Evolutionary conservation across 2,113 vertebrate genomes (phyloP), one percentile per base, ranked within the genome.

Genomic region (Anoplopoma fimbria): DNA sequence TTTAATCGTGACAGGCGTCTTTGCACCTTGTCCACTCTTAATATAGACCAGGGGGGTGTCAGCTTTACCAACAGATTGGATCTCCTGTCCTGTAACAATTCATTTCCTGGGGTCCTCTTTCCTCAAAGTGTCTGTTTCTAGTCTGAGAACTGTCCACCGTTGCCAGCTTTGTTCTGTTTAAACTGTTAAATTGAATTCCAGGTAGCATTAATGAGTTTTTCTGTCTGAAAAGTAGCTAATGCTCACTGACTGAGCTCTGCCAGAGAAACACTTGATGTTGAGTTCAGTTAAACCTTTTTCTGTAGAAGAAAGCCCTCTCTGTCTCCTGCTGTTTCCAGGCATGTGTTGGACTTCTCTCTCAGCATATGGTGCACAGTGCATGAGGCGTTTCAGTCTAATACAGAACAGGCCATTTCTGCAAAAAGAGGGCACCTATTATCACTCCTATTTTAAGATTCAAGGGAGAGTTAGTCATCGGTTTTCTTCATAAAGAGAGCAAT

Each of bases 131-230:
- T 61, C 34, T 38, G 33, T 69, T 62, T 77, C 3, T 67, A 74
- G 2, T 67, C 61, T 31, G 47, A 65, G 71, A 69, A 49, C 65
- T 80, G 72, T 72, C 40, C 58, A 45, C 15, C 15, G 13, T 2
- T 7, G 10, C 19, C 36, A 9, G 14, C 53, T 75, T 84, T 81
- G 71, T 75, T 87, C 47, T 62, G 51, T 34, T 17, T 1, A 53
- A 77, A 61, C 58, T 71, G 70, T 80, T 79, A 19, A 57, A 63
- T 69, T 73, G 23, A 45, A 71, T 65, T 89, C 88, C 89, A 89
- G 81, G 72, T 67, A 74, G 36, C 71, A 47, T 68, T 77, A 62
- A 42, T 57, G 40, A 38, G 71, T 62, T 62, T 31, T 17, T 15
- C 31, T 0, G 57, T 49, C 6, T 65, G 17, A 72, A 75, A 61